Evolutionary conservation across 2,113 vertebrate genomes (phyloP).

Genomic region (Bombycilla garrulus): DNA sequence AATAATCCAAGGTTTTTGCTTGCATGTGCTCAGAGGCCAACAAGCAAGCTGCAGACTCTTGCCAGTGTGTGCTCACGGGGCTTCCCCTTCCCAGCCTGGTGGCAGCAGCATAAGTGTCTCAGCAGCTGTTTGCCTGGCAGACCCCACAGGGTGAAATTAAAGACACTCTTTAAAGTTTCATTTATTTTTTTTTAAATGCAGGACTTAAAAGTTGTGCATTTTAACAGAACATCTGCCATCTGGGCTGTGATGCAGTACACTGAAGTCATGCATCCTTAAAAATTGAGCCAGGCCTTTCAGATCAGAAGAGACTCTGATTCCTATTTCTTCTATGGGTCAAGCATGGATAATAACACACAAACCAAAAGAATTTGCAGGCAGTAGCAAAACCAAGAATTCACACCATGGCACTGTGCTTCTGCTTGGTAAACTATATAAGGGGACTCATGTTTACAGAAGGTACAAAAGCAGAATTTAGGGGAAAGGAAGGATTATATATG

Average conservation of each 20-base stretch:
- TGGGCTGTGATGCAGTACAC: neutral
- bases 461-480: neutral
- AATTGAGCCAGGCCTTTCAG: neutral
- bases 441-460: neutral
- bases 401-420: neutral
- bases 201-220: neutral
- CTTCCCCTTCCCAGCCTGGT: neutral
- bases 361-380: neutral
- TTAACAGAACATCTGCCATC: neutral
- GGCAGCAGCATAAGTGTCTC: neutral
- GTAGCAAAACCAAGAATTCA: neutral
- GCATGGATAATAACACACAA: neutral
- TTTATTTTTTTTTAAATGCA: neutral
- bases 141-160: slow-evolving; percentile 32
- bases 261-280: neutral
- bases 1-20: neutral
- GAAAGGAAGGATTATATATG: neutral
- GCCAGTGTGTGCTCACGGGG: rapidly evolving
- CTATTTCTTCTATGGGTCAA: neutral
- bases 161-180: neutral
- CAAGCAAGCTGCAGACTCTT: rapidly evolving
- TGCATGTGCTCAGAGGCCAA: neutral
- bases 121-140: neutral
- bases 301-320: neutral
- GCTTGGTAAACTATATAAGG: neutral